Conservation (phyloP, 2,888 invertebrate genomes). For the Drosophila paranaensis region DNA sequence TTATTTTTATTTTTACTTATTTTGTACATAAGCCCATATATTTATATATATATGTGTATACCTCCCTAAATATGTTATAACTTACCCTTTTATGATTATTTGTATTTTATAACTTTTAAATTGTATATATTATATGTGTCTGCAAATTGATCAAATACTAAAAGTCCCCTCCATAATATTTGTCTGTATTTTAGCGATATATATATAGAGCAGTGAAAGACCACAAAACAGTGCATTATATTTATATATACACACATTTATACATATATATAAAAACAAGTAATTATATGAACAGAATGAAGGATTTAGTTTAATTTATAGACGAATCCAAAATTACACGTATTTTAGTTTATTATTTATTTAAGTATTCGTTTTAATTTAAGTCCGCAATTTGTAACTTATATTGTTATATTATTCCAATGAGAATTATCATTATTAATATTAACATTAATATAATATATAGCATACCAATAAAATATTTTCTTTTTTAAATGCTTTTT, state of each 20-base stretch:
- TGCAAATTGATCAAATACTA: slow-evolving; percentile 7
- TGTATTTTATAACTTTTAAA: slow-evolving; percentile 39
- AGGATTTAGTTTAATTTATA: not conserved
- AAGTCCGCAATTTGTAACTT: not conserved
- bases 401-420: slow-evolving; percentile 11
- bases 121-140: slow-evolving; percentile 58
- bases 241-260: slow-evolving; percentile 7
- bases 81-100: slow-evolving; percentile 32
- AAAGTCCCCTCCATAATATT: slow-evolving; percentile 2
- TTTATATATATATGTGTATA: slow-evolving; percentile 17
- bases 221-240: slow-evolving; percentile 24
- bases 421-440: slow-evolving; percentile 3
- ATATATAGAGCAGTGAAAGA: slow-evolving; percentile 26
- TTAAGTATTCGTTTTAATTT: slow-evolving; percentile 11
- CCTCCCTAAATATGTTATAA: slow-evolving; percentile 13
- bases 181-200: slow-evolving; percentile 16
- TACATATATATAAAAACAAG: slow-evolving; percentile 1
- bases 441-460: slow-evolving; percentile 4
- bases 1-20: slow-evolving; percentile 34
- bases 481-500: not conserved
- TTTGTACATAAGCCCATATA: slow-evolving; percentile 42
- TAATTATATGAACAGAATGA: slow-evolving; percentile 14
- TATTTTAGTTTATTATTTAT: slow-evolving; percentile 9
- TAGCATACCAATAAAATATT: slow-evolving; percentile 4
- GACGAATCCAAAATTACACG: not conserved